Evolutionary conservation across 2,797 vertebrate species (phyloP).

Genomic region (Pseudochromis fuscus): DNA sequence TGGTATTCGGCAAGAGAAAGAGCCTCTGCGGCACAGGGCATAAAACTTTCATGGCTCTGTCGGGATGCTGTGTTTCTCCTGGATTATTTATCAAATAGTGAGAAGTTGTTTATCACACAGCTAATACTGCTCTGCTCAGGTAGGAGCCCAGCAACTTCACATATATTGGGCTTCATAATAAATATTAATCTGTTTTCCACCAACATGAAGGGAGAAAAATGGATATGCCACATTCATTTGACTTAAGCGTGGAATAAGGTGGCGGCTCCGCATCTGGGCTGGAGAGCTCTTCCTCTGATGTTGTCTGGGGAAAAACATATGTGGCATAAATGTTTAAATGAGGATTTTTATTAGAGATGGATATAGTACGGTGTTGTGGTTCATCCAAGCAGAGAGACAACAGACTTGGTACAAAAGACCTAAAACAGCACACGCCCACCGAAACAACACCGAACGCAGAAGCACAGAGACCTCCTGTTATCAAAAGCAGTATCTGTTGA

Average conservation of each 20-base stretch:
- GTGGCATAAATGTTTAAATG: slow-evolving; percentile 59
- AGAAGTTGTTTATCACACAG: slow-evolving; percentile 82
- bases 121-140: slow-evolving; percentile 75
- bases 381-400: slow-evolving; percentile 15
- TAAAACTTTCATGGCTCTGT: slow-evolving; percentile 84
- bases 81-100: slow-evolving; percentile 85
- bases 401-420: not conserved
- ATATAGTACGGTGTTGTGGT: slow-evolving; percentile 12
- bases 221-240: slow-evolving; percentile 58
- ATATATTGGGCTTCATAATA: slow-evolving; percentile 62
- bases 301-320: slow-evolving; percentile 32
- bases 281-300: slow-evolving; percentile 37
- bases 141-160: slow-evolving; percentile 59
- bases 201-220: slow-evolving; percentile 52
- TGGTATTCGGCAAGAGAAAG: slow-evolving; percentile 64
- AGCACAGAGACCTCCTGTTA: slow-evolving; percentile 16
- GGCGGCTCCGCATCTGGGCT: slow-evolving; percentile 4
- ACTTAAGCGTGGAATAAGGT: slow-evolving; percentile 43
- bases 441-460: slow-evolving; percentile 14
- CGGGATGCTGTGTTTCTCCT: slow-evolving; percentile 79
- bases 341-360: slow-evolving; percentile 32
- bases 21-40: slow-evolving; percentile 70
- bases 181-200: slow-evolving; percentile 69
- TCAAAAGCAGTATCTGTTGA: slow-evolving; percentile 35
- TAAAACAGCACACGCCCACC: not conserved